phyloP scores from a whole-genome alignment of 2,797 vertebrate genomes.

The Intellagama lesueurii region DNA sequence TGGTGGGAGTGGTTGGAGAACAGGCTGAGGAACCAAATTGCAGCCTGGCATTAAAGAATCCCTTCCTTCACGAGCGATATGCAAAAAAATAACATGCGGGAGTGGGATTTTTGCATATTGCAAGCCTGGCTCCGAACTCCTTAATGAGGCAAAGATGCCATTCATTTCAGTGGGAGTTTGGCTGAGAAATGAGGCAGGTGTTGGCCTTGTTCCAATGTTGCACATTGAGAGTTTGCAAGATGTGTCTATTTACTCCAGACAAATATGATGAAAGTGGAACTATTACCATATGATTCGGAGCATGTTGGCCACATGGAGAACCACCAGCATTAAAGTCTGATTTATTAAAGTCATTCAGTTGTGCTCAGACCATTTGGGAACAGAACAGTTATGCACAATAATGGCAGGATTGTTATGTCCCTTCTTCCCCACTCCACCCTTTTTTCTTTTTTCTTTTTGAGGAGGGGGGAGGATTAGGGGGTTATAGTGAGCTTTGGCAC shows the following conservation, averaged over 20 bases:
- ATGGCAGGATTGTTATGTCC: background rate
- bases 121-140: background rate
- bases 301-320: background rate
- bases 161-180: constrained; percentile 1
- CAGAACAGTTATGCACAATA: constrained; percentile 6
- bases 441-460: background rate
- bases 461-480: no score
- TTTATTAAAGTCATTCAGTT: background rate
- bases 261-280: constrained; percentile 33
- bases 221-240: constrained; percentile 18
- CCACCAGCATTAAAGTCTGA: background rate
- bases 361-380: background rate
- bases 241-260: constrained; percentile 40
- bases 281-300: background rate
- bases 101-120: constrained; percentile 13
- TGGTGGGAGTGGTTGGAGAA: constrained; percentile 33
- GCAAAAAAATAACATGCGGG: constrained; percentile 29
- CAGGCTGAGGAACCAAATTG: background rate
- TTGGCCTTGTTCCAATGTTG: background rate
- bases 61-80: constrained; percentile 31
- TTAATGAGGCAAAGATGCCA: background rate
- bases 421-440: background rate
- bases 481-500: constrained; percentile 13
- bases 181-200: background rate
- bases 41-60: constrained; percentile 4